A percentile compares a stretch with the other conserved stretches of the same genome.
Evolutionary conservation across 1,140 invertebrate species (phyloP).

Genomic region (Coelopa frigida): DNA sequence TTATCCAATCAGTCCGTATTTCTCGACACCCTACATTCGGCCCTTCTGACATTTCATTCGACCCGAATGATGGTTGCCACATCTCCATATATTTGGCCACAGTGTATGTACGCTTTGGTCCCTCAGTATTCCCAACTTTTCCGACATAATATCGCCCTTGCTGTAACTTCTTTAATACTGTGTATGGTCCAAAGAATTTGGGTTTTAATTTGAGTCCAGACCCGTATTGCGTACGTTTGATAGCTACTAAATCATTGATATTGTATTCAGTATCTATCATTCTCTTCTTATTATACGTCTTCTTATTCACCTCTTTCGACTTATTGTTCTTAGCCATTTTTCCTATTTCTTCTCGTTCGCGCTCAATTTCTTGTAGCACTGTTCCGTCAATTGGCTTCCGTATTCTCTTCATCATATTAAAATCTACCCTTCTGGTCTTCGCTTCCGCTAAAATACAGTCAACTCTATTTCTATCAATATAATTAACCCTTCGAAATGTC

Average conservation of each 20-base stretch:
- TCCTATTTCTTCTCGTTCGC: conserved; percentile 10
- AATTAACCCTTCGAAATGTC: conserved; percentile 22
- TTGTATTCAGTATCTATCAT: conserved; percentile 23
- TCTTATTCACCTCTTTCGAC: conserved; percentile 33
- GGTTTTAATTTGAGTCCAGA: conserved; percentile 27
- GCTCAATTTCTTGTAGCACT: conserved; percentile 17
- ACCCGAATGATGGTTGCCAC: neutral
- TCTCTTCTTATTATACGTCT: conserved; percentile 28
- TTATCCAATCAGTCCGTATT: too few relatives aligned
- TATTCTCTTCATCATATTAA: conserved; percentile 22
- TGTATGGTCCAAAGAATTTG: conserved; percentile 38
- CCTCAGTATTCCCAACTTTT: conserved; percentile 1
- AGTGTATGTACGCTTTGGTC: neutral
- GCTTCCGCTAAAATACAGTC: conserved; percentile 25
- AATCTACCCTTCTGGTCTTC: conserved; percentile 42
- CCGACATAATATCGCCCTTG: conserved; percentile 1
- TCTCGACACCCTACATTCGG: conserved; percentile 1
- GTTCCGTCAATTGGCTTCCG: conserved; percentile 26
- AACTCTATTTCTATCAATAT: conserved; percentile 29
- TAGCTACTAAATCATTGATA: conserved; percentile 36
- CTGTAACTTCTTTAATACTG: neutral
- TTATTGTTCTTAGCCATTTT: conserved; percentile 25
- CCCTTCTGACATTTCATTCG: conserved; percentile 1
- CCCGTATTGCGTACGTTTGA: conserved; percentile 37
- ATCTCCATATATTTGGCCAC: conserved; percentile 1